Base-by-base conservation (phyloP, 2,113 vertebrate species). In the Cygnus atratus region DNA sequence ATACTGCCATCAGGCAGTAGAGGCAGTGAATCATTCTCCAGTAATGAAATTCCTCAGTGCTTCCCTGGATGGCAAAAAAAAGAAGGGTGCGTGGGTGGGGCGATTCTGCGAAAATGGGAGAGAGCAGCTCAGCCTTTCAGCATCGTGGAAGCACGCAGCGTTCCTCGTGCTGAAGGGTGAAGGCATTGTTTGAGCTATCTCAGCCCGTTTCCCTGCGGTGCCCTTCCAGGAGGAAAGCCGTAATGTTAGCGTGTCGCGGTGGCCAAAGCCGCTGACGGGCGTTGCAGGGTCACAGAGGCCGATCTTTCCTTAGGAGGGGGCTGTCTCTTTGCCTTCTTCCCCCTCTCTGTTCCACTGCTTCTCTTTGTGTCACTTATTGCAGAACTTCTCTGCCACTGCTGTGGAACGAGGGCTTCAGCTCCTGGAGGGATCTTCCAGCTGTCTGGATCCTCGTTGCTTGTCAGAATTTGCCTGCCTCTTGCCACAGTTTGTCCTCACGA, bases 321-420 rank as follows among this genome's bases (percentile, higher is more conserved):
- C 48, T 10, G 39, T 39, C 39, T 85, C 52, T 0, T 1, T 87
- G 57, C 44, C 59, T 95, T 68, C 59, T 95, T 68, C 3, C 0
- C 89, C 58, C 18, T 81, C 63, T 75, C 26, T 65, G 25, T 93
- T 52, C 37, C 33, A 48, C n/a, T 72, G 57, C 84, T 87, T 65
- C 82, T 93, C 73, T 95, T 88, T 78, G 86, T 88, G 62, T 84
- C 78, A 87, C 84, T 74, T 92, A 50, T 83, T 95, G 75, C 44
- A 14, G 95, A 92, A 92, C 50, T 66, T 77, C 37, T 72, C 84
- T 88, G 50, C 35, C 41, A 92, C 62, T 44, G 68, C 1, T 59
- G 78, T 72, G 5, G 82, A 73, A 48, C 31, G 54, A 72, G 74
- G 79, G 58, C 55, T 87, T 85, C 43, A 82, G 83, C 52, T 89